These are phyloP conservation scores for Diploscapter pachys DNA, from an alignment of 1,140 invertebrate species.

Conservation along the genomic window DNA sequence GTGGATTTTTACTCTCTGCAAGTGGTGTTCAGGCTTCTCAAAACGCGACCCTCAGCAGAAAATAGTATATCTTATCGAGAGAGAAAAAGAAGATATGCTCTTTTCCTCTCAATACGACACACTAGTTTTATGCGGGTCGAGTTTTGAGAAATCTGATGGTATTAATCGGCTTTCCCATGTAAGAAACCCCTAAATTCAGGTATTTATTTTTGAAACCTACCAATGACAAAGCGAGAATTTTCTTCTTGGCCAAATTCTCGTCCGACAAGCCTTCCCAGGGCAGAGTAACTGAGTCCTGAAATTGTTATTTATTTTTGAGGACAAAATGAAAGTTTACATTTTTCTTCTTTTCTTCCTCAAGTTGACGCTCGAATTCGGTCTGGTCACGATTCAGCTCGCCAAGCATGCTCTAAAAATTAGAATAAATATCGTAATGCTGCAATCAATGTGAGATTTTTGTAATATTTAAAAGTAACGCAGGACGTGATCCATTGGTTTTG, in stretches of 20 bases:
- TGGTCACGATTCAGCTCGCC: constrained; percentile 37
- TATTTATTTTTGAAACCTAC: constrained; percentile 55
- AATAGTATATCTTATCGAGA: too few species aligned
- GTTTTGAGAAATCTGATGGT: too few species aligned
- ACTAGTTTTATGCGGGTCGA: too few species aligned
- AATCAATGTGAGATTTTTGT: constrained; percentile 7
- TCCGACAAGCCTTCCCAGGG: constrained; percentile 47
- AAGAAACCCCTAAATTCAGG: too few species aligned
- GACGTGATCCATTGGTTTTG: background rate
- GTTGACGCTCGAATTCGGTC: constrained; percentile 39
- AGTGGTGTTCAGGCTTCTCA: too few species aligned
- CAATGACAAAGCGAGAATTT: constrained; percentile 49
- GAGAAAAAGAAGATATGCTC: too few species aligned
- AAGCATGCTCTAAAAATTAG: constrained; percentile 29
- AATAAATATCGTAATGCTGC: constrained; percentile 7
- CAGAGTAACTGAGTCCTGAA: constrained; percentile 4
- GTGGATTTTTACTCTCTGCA: too few species aligned
- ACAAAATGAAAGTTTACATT: background rate
- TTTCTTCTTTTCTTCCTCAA: constrained; percentile 39
- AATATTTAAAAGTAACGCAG: too few species aligned
- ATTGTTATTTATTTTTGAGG: background rate
- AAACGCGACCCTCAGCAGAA: too few species aligned
- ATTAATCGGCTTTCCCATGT: too few species aligned
- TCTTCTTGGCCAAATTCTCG: constrained; percentile 41
- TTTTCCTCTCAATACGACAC: too few species aligned